These are phyloP conservation scores for Eurypyga helias DNA, from an alignment of 2,113 vertebrate genomes.

Conservation along the genomic window DNA sequence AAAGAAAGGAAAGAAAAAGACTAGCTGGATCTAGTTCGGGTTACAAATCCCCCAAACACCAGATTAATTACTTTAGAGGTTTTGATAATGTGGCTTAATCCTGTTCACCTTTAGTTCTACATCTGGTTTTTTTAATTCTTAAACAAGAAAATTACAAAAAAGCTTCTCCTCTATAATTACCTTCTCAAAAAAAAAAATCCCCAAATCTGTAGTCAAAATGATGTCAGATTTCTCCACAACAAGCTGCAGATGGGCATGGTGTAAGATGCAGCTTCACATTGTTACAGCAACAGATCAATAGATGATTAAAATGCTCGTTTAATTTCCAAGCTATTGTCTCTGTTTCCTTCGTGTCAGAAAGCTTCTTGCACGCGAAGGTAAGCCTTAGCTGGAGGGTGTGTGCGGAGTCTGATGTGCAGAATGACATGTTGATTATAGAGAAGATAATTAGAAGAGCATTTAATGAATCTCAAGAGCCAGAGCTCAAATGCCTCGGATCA, in stretches of 20 bases:
- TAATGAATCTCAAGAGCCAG: background rate
- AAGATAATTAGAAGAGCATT: background rate
- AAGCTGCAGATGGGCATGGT: background rate
- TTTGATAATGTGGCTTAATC: background rate
- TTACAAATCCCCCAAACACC: background rate
- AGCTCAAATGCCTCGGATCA: background rate
- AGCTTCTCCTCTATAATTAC: background rate
- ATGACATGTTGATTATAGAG: background rate
- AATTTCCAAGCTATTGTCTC: background rate
- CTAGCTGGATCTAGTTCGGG: background rate
- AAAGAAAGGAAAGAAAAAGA: background rate
- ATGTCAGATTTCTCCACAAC: background rate
- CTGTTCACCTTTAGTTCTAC: background rate
- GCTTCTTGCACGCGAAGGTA: background rate
- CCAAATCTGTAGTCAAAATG: background rate
- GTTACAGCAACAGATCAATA: background rate
- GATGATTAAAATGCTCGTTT: background rate
- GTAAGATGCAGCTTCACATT: background rate
- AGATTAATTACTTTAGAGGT: background rate
- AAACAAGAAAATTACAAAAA: background rate
- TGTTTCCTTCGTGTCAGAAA: background rate
- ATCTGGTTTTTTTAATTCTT: background rate
- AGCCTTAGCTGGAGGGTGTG: background rate
- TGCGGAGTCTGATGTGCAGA: background rate
- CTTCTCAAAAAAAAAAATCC: background rate